phyloP scores from a whole-genome alignment of 2,888 invertebrate species.

The Omphaloscelis lunosa region DNA sequence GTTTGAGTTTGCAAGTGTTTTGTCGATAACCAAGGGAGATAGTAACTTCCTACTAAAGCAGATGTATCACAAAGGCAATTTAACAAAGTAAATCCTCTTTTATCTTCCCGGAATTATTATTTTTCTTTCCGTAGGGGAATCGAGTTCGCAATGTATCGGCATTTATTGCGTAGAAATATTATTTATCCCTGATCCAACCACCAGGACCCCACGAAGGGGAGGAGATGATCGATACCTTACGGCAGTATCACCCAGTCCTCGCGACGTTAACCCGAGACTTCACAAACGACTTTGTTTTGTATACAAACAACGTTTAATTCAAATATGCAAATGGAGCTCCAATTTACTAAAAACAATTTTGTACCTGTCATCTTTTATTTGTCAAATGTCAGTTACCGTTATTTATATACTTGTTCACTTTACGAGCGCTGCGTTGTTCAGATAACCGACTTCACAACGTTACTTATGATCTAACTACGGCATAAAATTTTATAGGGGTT shows the following conservation, averaged over 20 bases:
- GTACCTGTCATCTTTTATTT: slow-evolving; percentile 49
- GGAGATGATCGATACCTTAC: slow-evolving; percentile 63
- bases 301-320: slow-evolving; percentile 61
- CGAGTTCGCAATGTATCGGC: slow-evolving; percentile 34
- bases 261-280: slow-evolving; percentile 30
- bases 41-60: background rate
- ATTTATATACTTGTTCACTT: slow-evolving; percentile 64
- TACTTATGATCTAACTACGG: slow-evolving; percentile 60
- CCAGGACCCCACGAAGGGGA: slow-evolving; percentile 57
- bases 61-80: slow-evolving; percentile 16
- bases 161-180: slow-evolving; percentile 54
- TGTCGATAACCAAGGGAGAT: background rate
- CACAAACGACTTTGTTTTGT: slow-evolving; percentile 59
- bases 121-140: slow-evolving; percentile 36
- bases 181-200: slow-evolving; percentile 59
- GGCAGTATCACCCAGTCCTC: slow-evolving; percentile 51
- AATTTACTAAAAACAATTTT: slow-evolving; percentile 48
- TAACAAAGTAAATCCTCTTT: slow-evolving; percentile 24
- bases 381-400: slow-evolving; percentile 56
- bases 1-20: slow-evolving; percentile 7
- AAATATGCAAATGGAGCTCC: slow-evolving; percentile 47
- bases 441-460: slow-evolving; percentile 61
- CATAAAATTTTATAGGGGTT: slow-evolving; percentile 61
- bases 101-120: slow-evolving; percentile 13
- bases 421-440: slow-evolving; percentile 53